Base-by-base conservation (phyloP, 2,888 invertebrate species). In the Rapana venosa region DNA sequence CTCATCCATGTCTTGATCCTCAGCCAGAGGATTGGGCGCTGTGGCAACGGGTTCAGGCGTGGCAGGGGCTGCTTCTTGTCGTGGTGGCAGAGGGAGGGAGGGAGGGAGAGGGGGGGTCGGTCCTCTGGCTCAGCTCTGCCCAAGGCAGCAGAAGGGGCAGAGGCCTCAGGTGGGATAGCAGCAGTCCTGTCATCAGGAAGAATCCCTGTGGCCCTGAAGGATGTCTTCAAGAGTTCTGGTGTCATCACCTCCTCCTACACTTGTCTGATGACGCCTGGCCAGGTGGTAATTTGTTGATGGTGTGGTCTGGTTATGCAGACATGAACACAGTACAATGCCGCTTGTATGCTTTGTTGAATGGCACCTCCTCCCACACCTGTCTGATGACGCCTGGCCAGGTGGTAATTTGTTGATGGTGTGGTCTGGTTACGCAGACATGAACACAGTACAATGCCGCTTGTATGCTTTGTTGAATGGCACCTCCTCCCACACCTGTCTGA, bases 151-250 rank as follows among this genome's bases (percentile, higher is more conserved):
- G 79, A 32, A 47, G 81, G 81, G 81, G 26, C 22, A 22, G 47
- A 83, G 81, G 47, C 81, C 47, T 83, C 47, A 26, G 36, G 20
- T 8, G 81, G 81, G 81, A 83, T 83, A 5, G 6, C n/a, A n/a
- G n/a, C 47, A 26, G 36, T 47, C 26, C 81, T 47, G 47, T 83
- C 81, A 2, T 47, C 81, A 83, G 81, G 81, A 47, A 47, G 47
- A 26, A 83, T 83, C 47, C 81, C 81, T 83, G 81, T 83, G 47
- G 81, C 81, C 11, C 22, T 36, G 81, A 81, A 81, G 47, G 81
- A 11, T 22, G 17, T 36, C 5, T 1, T 81, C 36, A 81, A 22
- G 22, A 81, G 81, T 20, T 36, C 81, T 36, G 81, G 36, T 13
- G 36, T 81, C 81, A 81, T 81, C 36, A 47, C 47, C 26, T 81